Conservation (phyloP, 2,797 vertebrate genomes). For the Spatula clypeata region DNA sequence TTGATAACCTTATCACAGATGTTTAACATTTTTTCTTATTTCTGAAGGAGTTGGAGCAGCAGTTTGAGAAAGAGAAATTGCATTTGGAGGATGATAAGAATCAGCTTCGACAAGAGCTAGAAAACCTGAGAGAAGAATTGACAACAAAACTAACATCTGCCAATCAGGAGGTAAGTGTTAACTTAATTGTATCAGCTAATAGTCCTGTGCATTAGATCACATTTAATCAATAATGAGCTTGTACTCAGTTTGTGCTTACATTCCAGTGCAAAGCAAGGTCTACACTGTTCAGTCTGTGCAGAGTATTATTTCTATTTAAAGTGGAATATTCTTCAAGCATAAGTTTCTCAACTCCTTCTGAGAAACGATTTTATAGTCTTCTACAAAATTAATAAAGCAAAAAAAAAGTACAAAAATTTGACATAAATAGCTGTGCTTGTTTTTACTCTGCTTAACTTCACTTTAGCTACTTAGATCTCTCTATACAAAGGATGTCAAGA, state of each 20-base stretch:
- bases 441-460: neutral
- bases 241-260: neutral
- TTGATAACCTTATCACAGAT: neutral
- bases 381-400: neutral
- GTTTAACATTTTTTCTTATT: slow-evolving; percentile 34
- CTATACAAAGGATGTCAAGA: neutral
- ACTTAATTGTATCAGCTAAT: neutral
- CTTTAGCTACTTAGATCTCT: neutral
- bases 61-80: slow-evolving; percentile 91
- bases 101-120: slow-evolving; percentile 91
- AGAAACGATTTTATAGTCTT: neutral
- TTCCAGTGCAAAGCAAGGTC: neutral
- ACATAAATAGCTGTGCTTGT: neutral
- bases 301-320: neutral
- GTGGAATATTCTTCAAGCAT: neutral
- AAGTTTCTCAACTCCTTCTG: neutral
- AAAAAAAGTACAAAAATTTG: neutral
- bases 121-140: slow-evolving; percentile 91
- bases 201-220: neutral
- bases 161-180: slow-evolving; percentile 89
- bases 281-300: neutral
- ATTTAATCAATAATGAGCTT: neutral
- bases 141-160: slow-evolving; percentile 90
- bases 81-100: slow-evolving; percentile 93
- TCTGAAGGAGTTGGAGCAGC: slow-evolving; percentile 94